phyloP scores from a whole-genome alignment of 2,888 invertebrate genomes.

The Diadromus collaris region DNA sequence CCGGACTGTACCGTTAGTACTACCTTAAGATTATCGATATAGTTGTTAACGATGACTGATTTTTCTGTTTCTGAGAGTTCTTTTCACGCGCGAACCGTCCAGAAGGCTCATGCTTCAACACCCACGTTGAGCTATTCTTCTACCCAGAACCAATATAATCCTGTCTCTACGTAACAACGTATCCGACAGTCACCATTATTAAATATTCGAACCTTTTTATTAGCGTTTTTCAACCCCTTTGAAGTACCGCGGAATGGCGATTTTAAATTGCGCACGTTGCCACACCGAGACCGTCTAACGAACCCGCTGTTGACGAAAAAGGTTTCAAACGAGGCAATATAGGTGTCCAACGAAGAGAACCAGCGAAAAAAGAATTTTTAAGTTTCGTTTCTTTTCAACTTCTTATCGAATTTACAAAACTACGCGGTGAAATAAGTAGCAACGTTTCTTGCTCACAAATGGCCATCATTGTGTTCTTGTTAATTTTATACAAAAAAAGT shows the following conservation, averaged over 20 bases:
- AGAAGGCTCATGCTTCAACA: conserved; percentile 1
- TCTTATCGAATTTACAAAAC: too few species aligned
- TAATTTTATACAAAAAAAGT: too few species aligned
- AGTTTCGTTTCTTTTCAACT: too few species aligned
- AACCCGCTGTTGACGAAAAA: conserved; percentile 1
- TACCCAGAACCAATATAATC: neutral
- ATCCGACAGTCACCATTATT: neutral
- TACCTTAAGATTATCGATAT: too few species aligned
- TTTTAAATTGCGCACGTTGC: conserved; percentile 21
- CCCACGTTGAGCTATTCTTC: neutral
- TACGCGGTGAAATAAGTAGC: too few species aligned
- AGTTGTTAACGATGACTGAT: too few species aligned
- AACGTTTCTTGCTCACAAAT: too few species aligned
- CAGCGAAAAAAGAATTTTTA: conserved; percentile 18
- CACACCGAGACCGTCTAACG: neutral
- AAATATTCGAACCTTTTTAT: neutral
- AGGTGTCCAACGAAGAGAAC: conserved; percentile 45
- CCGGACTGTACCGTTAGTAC: too few species aligned
- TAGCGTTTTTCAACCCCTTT: neutral
- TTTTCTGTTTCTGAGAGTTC: too few species aligned
- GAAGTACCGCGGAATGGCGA: conserved; percentile 9
- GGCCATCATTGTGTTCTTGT: too few species aligned
- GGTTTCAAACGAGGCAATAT: conserved; percentile 48
- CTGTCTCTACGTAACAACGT: neutral
- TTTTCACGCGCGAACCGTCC: too few species aligned